phyloP scores from a whole-genome alignment of 2,113 vertebrate species.

The Lepidothrix coronata region DNA sequence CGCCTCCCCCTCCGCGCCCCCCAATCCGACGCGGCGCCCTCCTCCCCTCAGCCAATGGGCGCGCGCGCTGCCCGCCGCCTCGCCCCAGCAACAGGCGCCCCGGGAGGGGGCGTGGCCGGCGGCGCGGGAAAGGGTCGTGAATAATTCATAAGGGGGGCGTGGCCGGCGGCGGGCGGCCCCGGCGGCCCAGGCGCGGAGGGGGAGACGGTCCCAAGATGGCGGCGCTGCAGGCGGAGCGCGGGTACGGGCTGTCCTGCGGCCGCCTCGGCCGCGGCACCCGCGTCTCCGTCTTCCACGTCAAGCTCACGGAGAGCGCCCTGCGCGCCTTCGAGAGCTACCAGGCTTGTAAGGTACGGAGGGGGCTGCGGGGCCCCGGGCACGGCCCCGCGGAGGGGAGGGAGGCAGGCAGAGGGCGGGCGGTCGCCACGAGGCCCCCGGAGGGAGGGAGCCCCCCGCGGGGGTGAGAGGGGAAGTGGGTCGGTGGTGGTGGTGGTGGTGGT shows the following conservation, averaged over 20 bases:
- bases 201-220: conserved; percentile 94
- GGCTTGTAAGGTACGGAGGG: conserved; percentile 82
- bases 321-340: conserved; percentile 90
- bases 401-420: neutral
- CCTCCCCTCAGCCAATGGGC: neutral
- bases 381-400: neutral
- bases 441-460: neutral
- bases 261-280: conserved; percentile 88
- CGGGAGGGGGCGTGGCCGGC: neutral
- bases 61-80: neutral
- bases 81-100: conserved; percentile 23
- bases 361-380: neutral
- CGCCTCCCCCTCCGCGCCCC: rapidly evolving
- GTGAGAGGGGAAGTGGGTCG: neutral
- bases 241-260: conserved; percentile 95
- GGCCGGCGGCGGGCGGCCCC: conserved; percentile 56
- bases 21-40: neutral
- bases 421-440: neutral
- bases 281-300: conserved; percentile 93
- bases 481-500: neutral
- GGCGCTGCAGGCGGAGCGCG: conserved; percentile 94
- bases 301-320: conserved; percentile 93
- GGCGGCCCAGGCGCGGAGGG: conserved; percentile 69
- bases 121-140: neutral
- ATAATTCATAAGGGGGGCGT: neutral